phyloP scores from a whole-genome alignment of 2,888 invertebrate genomes.

The Pterostichus niger region DNA sequence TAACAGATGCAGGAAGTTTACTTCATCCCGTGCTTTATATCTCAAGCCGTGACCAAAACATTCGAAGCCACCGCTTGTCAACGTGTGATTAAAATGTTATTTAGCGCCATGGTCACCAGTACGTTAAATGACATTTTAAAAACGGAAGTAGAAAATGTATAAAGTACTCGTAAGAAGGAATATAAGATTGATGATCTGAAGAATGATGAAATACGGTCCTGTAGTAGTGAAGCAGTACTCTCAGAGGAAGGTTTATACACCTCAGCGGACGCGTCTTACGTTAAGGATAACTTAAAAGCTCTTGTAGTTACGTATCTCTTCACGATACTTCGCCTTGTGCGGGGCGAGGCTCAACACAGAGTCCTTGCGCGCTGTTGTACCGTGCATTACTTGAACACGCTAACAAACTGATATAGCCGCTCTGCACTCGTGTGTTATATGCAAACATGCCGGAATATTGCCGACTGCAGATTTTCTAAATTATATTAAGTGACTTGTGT shows the following conservation, averaged over 20 bases:
- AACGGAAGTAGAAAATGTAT: too few relatives aligned
- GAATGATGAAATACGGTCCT: constrained; percentile 41
- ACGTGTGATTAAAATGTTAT: too few relatives aligned
- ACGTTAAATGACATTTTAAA: too few relatives aligned
- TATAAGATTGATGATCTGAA: too few relatives aligned
- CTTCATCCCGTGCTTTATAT: too few relatives aligned
- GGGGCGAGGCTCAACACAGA: neutral
- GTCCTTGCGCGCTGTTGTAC: constrained; percentile 20
- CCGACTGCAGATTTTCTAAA: constrained; percentile 10
- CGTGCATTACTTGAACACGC: constrained; percentile 52
- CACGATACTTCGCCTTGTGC: constrained; percentile 36
- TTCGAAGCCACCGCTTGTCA: too few relatives aligned
- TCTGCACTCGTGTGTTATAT: constrained; percentile 39
- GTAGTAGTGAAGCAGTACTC: constrained; percentile 2
- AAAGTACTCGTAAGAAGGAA: too few relatives aligned
- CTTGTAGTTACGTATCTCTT: constrained; percentile 54
- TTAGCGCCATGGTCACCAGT: too few relatives aligned
- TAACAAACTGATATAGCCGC: constrained; percentile 60
- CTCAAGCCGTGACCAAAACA: too few relatives aligned
- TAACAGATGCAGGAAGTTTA: too few relatives aligned
- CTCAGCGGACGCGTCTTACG: constrained; percentile 64
- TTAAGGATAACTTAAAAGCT: constrained; percentile 65
- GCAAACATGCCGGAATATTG: constrained; percentile 28
- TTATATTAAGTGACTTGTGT: constrained; percentile 33
- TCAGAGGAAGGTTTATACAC: constrained; percentile 65